Conservation (phyloP, 2,113 vertebrate species). For the Gymnarchus niloticus region DNA sequence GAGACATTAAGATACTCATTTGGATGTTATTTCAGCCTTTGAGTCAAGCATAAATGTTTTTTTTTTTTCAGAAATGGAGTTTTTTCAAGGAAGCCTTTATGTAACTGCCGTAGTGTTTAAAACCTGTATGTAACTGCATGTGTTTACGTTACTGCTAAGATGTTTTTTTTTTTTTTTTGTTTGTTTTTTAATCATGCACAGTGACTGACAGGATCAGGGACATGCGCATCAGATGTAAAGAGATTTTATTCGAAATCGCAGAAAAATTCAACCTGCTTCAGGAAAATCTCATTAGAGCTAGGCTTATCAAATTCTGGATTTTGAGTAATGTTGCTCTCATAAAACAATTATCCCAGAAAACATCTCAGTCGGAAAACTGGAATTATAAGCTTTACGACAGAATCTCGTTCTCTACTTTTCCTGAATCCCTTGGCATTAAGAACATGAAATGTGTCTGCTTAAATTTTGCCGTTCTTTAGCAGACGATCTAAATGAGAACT, state of each 20-base stretch:
- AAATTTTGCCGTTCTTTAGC: background rate
- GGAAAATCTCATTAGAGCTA: constrained; percentile 1
- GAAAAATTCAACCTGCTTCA: background rate
- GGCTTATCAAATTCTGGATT: background rate
- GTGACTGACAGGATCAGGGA: background rate
- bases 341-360: constrained; percentile 8
- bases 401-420: background rate
- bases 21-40: background rate
- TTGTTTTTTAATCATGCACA: background rate
- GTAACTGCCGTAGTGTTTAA: background rate
- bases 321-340: background rate
- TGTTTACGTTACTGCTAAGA: background rate
- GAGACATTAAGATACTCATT: background rate
- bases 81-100: background rate
- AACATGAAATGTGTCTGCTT: background rate
- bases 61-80: background rate
- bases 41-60: background rate
- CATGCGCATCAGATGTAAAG: background rate
- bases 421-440: background rate
- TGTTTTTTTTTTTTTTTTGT: background rate
- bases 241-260: background rate
- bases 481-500: background rate
- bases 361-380: background rate
- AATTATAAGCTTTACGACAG: constrained; percentile 3
- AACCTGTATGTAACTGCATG: background rate